Percentiles rank a stretch among this genome's conserved stretches.
Evolutionary conservation across 2,888 invertebrate species (phyloP).

Genomic region (Yponomeuta malinellus): DNA sequence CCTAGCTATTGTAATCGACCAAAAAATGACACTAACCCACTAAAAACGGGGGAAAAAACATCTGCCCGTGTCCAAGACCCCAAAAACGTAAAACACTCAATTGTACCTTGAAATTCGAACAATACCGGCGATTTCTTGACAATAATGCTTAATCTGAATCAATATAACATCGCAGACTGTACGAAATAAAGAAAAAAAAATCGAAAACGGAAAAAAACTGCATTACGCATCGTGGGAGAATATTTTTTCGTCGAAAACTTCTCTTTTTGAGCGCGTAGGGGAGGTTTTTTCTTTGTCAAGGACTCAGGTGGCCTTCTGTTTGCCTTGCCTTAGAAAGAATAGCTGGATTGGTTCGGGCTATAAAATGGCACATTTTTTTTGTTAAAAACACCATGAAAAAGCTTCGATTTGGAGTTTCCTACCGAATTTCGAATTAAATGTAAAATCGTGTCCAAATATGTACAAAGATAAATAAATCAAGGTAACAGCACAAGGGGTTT

Average conservation of each 20-base stretch:
- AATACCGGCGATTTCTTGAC: constrained; percentile 23
- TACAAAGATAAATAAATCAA: too few species aligned
- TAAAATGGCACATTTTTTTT: constrained; percentile 20
- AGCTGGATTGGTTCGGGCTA: constrained; percentile 36
- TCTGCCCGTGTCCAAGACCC: not conserved
- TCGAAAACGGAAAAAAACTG: constrained; percentile 38
- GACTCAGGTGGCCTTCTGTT: constrained; percentile 47
- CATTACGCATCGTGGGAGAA: constrained; percentile 55
- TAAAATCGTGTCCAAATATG: too few species aligned
- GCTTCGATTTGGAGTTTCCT: not conserved
- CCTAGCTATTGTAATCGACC: not conserved
- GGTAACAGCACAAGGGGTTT: too few species aligned
- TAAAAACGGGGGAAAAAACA: not conserved
- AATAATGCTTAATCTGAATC: constrained; percentile 23
- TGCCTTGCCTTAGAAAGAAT: constrained; percentile 19
- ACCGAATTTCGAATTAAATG: not conserved
- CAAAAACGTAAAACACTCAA: constrained; percentile 4
- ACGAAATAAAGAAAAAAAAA: constrained; percentile 21
- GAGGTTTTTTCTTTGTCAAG: constrained; percentile 42
- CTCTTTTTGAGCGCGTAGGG: constrained; percentile 42
- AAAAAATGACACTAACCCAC: constrained; percentile 1
- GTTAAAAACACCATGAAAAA: not conserved
- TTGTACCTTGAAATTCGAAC: constrained; percentile 17
- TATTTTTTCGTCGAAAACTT: constrained; percentile 38
- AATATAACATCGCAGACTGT: constrained; percentile 24